Evolutionary conservation across 2,888 invertebrate species (phyloP), one percentile per base, ranked within the genome.

Genomic region (Xestia xanthographa): DNA sequence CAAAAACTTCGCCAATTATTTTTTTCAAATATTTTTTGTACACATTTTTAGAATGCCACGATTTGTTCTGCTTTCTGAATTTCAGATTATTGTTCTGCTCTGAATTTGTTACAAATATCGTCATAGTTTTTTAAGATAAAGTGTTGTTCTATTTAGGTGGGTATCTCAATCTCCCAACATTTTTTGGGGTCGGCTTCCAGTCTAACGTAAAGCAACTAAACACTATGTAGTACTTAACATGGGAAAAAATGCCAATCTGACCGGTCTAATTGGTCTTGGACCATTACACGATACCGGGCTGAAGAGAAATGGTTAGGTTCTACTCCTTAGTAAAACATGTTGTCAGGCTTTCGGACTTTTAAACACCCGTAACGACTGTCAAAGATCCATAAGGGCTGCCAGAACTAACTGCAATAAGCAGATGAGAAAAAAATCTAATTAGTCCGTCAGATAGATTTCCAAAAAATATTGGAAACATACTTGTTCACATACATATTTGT

Each of bases 1-100:
- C 74, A 43, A 41, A 66, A 79, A 79, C 75, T 74, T 79, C 26
- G 14, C 56, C 45, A 80, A 75, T 76, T 66, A 62, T 43, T 80
- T 79, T 74, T 68, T 63, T 11, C 11, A 2, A 58, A 65, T 12
- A 8, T 41, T 69, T 62, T 79, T 56, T 22, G 56, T 79, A 48
- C 60, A 50, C 38, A 45, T 60, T 69, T 34, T 50, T 38, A 3
- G n/a, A 74, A 68, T 45, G n/a, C 34, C 75, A 63, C 62, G 22
- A 17, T 75, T 68, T 75, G 67, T 65, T 58, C 22, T 38, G 9
- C 63, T 63, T 9, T 63, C 26, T 58, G 50, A 77, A 66, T 41
- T 58, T 29, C 0, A 34, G 17, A 63, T 48, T 78, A 41, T 41
- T 53, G 9, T 41, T 22, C 41, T 62, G 34, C 6, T 69, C 5